Conservation (phyloP, 2,797 vertebrate genomes). For the Xerus rutilus region DNA sequence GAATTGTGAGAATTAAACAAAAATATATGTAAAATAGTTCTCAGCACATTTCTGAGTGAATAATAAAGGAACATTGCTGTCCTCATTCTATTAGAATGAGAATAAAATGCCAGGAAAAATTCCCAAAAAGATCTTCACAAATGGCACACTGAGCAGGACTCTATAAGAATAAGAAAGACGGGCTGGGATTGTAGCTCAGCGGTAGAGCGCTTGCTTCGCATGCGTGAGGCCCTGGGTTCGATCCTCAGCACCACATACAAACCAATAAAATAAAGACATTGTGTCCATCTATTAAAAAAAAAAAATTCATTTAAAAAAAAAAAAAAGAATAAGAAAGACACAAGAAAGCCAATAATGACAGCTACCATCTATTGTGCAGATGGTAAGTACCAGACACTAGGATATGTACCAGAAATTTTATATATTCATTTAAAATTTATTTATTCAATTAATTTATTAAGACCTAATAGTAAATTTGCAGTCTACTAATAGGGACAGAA, state of each 20-base stretch:
- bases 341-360: neutral
- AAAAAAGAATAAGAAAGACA: constrained; percentile 40
- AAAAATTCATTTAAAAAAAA: too few relatives aligned
- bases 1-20: constrained; percentile 53
- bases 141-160: neutral
- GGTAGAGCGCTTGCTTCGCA: too few relatives aligned
- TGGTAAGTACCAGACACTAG: neutral
- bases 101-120: constrained; percentile 13
- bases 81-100: neutral
- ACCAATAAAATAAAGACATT: too few relatives aligned
- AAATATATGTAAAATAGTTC: constrained; percentile 14
- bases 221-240: too few relatives aligned
- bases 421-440: neutral
- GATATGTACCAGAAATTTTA: neutral
- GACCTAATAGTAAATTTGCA: neutral
- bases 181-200: too few relatives aligned
- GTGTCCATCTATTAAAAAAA: too few relatives aligned
- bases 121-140: constrained; percentile 57
- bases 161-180: constrained; percentile 36
- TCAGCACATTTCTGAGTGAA: constrained; percentile 32
- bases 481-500: constrained; percentile 18
- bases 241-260: too few relatives aligned
- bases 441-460: constrained; percentile 8
- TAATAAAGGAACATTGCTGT: constrained; percentile 20
- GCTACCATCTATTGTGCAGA: neutral